Percentiles rank a stretch among this genome's conserved stretches.
Conservation (phyloP, 1,140 invertebrate genomes). For the Eumeta japonica region DNA sequence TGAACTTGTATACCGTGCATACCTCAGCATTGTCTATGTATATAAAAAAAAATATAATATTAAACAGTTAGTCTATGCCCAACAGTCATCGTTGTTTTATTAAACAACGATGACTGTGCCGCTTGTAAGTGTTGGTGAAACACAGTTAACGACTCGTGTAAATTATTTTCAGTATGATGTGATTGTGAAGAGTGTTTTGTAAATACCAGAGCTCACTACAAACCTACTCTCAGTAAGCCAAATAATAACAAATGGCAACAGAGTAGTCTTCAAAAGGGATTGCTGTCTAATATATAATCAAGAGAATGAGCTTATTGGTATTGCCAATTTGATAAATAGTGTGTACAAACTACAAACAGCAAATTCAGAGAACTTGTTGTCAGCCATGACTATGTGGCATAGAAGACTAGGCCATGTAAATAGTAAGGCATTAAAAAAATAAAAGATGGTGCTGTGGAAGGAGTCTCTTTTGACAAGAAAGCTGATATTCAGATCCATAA, state of each 20-base stretch:
- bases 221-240: slow-evolving; percentile 20
- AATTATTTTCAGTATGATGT: slow-evolving; percentile 11
- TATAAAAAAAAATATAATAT: no score
- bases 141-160: slow-evolving; percentile 10
- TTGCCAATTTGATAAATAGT: no score
- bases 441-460: slow-evolving; percentile 11
- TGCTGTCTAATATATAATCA: slow-evolving; percentile 16
- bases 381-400: neutral
- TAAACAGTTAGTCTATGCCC: no score
- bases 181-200: slow-evolving; percentile 15
- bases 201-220: slow-evolving; percentile 19
- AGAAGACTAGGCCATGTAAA: neutral
- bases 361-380: neutral
- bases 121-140: slow-evolving; percentile 11
- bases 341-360: slow-evolving; percentile 19
- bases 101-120: slow-evolving; percentile 12
- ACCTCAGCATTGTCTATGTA: no score
- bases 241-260: slow-evolving; percentile 21
- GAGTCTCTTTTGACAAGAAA: slow-evolving; percentile 9
- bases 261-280: slow-evolving; percentile 12
- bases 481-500: slow-evolving; percentile 8
- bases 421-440: neutral
- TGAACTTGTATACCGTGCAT: no score
- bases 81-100: no score
- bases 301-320: slow-evolving; percentile 12